phyloP scores from a whole-genome alignment of 2,113 vertebrate genomes.

The Rhinichthys klamathensis region DNA sequence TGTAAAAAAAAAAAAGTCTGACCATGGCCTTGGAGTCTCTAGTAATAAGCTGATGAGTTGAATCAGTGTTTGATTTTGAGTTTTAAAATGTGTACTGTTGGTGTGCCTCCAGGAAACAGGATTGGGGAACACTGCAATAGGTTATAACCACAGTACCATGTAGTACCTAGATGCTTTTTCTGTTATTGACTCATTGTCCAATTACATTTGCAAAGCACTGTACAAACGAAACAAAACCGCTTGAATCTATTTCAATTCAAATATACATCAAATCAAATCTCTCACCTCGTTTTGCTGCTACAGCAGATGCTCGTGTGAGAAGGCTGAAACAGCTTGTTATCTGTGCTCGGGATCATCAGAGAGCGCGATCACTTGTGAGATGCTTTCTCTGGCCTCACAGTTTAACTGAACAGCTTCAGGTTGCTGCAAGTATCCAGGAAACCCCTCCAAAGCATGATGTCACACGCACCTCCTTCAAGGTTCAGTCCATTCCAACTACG shows the following conservation, averaged over 20 bases:
- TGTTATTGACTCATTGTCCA: not conserved
- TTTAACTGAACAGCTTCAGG: constrained; percentile 49
- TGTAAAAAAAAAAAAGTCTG: too few relatives aligned
- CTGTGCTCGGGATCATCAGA: constrained; percentile 19
- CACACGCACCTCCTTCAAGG: not conserved
- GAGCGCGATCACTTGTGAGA: constrained; percentile 9
- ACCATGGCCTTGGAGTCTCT: too few relatives aligned
- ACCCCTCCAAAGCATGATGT: constrained; percentile 44
- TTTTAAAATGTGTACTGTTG: too few relatives aligned
- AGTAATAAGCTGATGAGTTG: too few relatives aligned
- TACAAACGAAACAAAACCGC: not conserved
- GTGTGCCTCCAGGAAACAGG: too few relatives aligned
- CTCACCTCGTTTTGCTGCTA: constrained; percentile 44
- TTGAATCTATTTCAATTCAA: not conserved
- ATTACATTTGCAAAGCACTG: not conserved
- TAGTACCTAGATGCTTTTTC: not conserved
- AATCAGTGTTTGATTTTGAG: too few relatives aligned
- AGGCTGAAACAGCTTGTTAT: constrained; percentile 39
- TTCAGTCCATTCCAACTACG: constrained; percentile 7
- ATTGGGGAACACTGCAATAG: too few relatives aligned
- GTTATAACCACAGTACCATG: not conserved
- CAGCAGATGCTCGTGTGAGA: not conserved
- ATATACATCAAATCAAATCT: not conserved
- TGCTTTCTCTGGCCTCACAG: not conserved
- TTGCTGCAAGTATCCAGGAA: constrained; percentile 46